Conservation (phyloP, 2,888 invertebrate genomes). For the Caenorhabditis uteleia region DNA sequence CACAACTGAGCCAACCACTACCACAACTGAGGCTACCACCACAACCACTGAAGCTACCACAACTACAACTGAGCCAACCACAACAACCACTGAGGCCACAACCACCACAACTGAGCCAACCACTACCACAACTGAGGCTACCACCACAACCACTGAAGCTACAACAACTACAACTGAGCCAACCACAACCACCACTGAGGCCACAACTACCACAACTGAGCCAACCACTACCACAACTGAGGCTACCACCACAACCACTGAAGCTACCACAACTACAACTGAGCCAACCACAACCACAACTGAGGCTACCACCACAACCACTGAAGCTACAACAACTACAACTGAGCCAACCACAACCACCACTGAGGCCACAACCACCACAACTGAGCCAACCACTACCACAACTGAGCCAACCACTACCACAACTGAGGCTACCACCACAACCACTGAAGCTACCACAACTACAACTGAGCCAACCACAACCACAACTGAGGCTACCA, state of each 20-base stretch:
- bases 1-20: neutral
- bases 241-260: conserved; percentile 10
- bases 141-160: neutral
- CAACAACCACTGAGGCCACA: neutral
- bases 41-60: neutral
- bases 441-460: neutral
- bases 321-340: conserved; percentile 4
- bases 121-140: neutral
- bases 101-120: neutral
- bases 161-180: neutral
- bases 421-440: neutral
- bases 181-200: conserved; percentile 10
- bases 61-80: neutral
- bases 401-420: conserved; percentile 1
- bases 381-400: neutral
- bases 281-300: neutral
- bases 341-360: conserved; percentile 7
- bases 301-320: conserved; percentile 7
- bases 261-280: conserved; percentile 4
- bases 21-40: neutral
- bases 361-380: conserved; percentile 2
- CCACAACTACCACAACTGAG: conserved; percentile 4
- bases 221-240: conserved; percentile 11
- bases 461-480: conserved; percentile 12
- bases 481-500: conserved; percentile 3